phyloP scores from a whole-genome alignment of 2,888 invertebrate genomes.

The Protophormia terraenovae region DNA sequence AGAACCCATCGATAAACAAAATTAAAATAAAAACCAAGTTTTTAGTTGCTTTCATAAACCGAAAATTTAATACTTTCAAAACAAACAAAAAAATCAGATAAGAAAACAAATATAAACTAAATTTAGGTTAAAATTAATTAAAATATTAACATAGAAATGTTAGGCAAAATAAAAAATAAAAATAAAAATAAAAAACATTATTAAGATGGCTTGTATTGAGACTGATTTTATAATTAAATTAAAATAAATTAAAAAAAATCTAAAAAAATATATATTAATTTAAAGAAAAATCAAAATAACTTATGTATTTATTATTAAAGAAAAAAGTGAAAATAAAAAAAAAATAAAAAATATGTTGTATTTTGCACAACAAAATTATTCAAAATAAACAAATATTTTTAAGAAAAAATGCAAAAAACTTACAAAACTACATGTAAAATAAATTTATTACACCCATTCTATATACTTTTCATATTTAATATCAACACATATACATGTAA shows the following conservation, averaged over 20 bases:
- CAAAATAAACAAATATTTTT: conserved; percentile 34
- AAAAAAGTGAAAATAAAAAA: background rate
- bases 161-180: conserved; percentile 47
- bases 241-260: conserved; percentile 47
- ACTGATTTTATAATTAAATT: conserved; percentile 76
- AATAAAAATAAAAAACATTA: conserved; percentile 56
- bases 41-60: conserved; percentile 57
- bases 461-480: background rate
- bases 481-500: background rate
- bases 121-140: conserved; percentile 22
- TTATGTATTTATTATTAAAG: conserved; percentile 21
- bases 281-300: conserved; percentile 47
- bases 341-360: conserved; percentile 54
- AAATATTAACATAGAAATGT: conserved; percentile 52
- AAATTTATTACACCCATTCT: background rate
- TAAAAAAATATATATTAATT: conserved; percentile 40
- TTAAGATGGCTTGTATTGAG: conserved; percentile 77
- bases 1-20: conserved; percentile 52
- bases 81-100: background rate
- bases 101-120: conserved; percentile 42
- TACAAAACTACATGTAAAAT: background rate
- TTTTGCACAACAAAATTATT: conserved; percentile 63
- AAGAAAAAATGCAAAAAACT: background rate
- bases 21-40: conserved; percentile 21
- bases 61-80: conserved; percentile 20